These are phyloP conservation scores for Pogonophryne albipinna DNA, from an alignment of 2,797 vertebrate species.

Conservation along the genomic window DNA sequence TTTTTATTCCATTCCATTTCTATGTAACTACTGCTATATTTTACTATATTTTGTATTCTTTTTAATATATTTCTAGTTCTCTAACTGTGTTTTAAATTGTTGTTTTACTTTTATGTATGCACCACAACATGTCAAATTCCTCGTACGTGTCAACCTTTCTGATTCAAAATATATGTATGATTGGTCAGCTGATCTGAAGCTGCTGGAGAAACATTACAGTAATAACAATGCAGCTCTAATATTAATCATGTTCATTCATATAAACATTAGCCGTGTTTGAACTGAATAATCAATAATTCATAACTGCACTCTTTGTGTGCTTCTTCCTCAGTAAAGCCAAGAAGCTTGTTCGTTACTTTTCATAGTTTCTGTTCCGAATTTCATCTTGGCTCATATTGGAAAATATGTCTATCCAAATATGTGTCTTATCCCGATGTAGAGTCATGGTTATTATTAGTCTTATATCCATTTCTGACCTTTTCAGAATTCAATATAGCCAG, in stretches of 20 bases:
- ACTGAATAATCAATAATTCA: conserved; percentile 9
- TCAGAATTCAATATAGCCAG: too few species aligned
- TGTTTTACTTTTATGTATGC: too few species aligned
- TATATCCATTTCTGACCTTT: too few species aligned
- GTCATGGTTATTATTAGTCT: background rate
- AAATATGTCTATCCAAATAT: background rate
- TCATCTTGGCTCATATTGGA: background rate
- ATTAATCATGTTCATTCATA: background rate
- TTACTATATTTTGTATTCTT: too few species aligned
- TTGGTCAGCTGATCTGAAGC: background rate
- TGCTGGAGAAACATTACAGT: background rate
- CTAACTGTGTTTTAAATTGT: too few species aligned
- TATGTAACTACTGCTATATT: too few species aligned
- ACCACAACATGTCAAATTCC: too few species aligned
- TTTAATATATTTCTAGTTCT: too few species aligned
- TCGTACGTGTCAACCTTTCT: too few species aligned
- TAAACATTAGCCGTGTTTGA: background rate
- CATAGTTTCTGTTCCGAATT: background rate
- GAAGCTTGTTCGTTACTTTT: background rate
- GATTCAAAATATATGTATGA: background rate
- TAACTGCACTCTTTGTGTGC: background rate
- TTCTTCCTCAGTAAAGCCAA: background rate
- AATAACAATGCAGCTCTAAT: background rate
- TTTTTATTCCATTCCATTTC: too few species aligned
- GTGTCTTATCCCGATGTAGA: background rate